Conservation (phyloP, 2,797 vertebrate genomes). For the Micropoecilia bifurca region DNA sequence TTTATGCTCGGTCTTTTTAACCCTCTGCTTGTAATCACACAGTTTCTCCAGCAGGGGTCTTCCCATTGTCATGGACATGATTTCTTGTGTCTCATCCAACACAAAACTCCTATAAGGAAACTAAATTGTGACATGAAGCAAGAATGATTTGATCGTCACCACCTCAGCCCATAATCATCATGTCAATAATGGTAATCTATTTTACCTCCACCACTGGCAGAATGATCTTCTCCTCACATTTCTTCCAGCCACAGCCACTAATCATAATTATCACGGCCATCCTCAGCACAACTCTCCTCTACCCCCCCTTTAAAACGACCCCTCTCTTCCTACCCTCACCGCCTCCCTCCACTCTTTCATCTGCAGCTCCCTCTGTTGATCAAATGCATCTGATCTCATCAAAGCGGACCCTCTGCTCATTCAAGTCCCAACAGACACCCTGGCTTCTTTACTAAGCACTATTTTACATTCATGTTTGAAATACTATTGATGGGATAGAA, state of each 20-base stretch:
- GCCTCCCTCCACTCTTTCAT: conserved; percentile 65
- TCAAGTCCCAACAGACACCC: conserved; percentile 75
- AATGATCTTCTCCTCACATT: conserved; percentile 36
- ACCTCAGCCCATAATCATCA: neutral
- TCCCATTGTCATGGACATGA: conserved; percentile 68
- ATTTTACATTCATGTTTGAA: conserved; percentile 77
- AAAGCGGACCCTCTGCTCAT: conserved; percentile 79
- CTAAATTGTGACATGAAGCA: conserved; percentile 33
- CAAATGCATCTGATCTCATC: conserved; percentile 81
- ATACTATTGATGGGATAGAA: conserved; percentile 69
- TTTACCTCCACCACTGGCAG: conserved; percentile 22
- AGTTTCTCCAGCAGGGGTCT: conserved; percentile 79
- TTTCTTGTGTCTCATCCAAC: conserved; percentile 35
- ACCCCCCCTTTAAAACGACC: conserved; percentile 56
- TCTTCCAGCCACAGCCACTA: conserved; percentile 37
- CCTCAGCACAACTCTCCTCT: conserved; percentile 65
- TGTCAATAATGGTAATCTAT: conserved; percentile 10
- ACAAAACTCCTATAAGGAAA: conserved; percentile 13
- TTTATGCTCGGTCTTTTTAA: conserved; percentile 9
- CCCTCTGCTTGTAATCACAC: conserved; percentile 59
- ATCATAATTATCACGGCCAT: conserved; percentile 64
- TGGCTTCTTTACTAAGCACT: conserved; percentile 75
- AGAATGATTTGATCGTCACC: neutral
- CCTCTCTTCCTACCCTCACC: conserved; percentile 35
- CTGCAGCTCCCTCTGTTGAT: conserved; percentile 77